Evolutionary conservation across 2,113 vertebrate species (phyloP).

Genomic region (Gobio gobio): DNA sequence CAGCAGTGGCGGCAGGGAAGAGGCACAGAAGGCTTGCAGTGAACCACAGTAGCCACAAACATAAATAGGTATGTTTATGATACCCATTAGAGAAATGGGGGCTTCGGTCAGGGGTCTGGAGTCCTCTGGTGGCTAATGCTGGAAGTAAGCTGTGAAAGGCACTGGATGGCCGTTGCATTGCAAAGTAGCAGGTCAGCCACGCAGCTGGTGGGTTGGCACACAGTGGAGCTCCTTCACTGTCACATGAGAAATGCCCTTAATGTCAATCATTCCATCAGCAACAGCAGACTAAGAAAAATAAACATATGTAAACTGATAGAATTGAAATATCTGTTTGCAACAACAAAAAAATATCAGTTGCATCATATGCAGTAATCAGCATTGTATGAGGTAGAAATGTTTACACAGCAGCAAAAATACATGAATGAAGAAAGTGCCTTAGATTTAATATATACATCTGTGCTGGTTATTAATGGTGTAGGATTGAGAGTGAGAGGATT

Average conservation of each 20-base stretch:
- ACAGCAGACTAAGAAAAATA: conserved; percentile 15
- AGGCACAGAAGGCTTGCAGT: conserved; percentile 58
- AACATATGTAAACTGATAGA: background rate
- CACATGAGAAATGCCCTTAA: conserved; percentile 19
- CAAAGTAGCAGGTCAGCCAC: conserved; percentile 39
- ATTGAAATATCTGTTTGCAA: background rate
- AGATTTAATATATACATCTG: background rate
- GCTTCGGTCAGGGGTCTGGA: conserved; percentile 18
- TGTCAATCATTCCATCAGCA: conserved; percentile 12
- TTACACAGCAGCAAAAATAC: background rate
- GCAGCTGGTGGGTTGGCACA: conserved; percentile 7
- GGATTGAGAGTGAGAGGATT: conserved; percentile 33
- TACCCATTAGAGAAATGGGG: background rate
- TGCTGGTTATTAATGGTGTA: background rate
- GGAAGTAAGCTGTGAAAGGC: conserved; percentile 48
- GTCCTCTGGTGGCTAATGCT: conserved; percentile 44
- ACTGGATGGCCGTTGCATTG: conserved; percentile 53
- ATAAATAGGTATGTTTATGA: background rate
- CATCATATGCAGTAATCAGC: background rate
- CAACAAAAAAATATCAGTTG: background rate
- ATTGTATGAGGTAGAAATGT: background rate
- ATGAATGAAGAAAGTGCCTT: background rate
- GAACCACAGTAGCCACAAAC: conserved; percentile 50
- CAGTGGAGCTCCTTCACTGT: conserved; percentile 27
- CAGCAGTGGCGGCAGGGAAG: conserved; percentile 52